Base-by-base conservation (phyloP, 64 coral and sea anemone genomes). In the Montipora foliosa region DNA sequence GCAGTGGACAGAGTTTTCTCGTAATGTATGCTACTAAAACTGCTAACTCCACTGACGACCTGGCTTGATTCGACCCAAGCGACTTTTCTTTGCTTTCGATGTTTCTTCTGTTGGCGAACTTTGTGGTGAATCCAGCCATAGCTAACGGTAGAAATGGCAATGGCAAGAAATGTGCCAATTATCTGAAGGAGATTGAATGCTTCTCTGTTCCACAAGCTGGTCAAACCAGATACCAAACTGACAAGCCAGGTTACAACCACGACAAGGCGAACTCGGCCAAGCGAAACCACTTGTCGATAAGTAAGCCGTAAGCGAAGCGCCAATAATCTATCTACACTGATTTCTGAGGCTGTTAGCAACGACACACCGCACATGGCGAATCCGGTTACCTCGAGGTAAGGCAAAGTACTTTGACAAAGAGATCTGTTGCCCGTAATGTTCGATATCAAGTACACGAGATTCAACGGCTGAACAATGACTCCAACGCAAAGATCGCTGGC, bases 401-500 rank as follows among this genome's bases (percentile, higher is more conserved):
- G 82, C 15, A 86, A 10, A 8, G 19, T 1, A 44, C 45, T 50
- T 11, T 17, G n/a, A 45, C 82, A 86, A 9, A 86, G 64, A 12
- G 66, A 44, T 9, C 37, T 44, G 9, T 86, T 47, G n/a, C 82
- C 82, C 14, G 64, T 86, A 21, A 47, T 16, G 44, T 47, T 49
- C 6, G 82, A 49, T 50, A 71, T 24, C 16, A 86, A 19, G 66
- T 71, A 67, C 2, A 86, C 9, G 3, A 86, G 6, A 64, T 86
- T 70, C 9, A 86, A 86, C 2, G 82, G 82, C 46, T 86, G 62
- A 10, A 86, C 82, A 4, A 86, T 10, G 46, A 71, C 22, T 19
- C 82, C 82, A 17, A 86, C 82, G 67, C 82, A 86, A 10, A 86
- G 8, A 49, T 86, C 82, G 17, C 82, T 86, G 2, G 45, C 64